Evolutionary conservation across 2,797 vertebrate species (phyloP), one percentile per base, ranked within the genome.

Genomic region (Merluccius polli): DNA sequence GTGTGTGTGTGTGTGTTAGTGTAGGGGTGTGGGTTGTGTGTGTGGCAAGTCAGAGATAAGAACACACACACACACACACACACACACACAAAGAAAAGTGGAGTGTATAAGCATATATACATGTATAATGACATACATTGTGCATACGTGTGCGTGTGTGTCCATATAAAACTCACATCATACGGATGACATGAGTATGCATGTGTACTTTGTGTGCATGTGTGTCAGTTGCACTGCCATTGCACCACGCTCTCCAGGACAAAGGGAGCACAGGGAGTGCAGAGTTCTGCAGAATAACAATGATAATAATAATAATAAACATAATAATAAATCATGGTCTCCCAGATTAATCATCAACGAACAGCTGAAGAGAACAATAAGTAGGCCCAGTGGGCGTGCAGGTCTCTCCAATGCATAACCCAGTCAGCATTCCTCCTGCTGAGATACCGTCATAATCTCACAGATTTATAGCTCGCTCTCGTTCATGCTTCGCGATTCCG

Each of bases 341-440:
- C 52, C 27, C 73, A 27, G 36, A 71, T 78, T 76, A 76, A 44
- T 24, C 59, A 65, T 12, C 59, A 27, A 24, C 59, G 59, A 27
- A 27, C 59, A 87, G 83, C 75, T 85, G 90, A 80, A 82, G 76
- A 78, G 81, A 90, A 86, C 83, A 87, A 88, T 83, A 30, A 65
- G 59, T 4, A 83, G 77, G 63, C 73, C 82, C 80, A 76, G 72
- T 83, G n/a, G n/a, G 83, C 80, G 81, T 75, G 71, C 79, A 81
- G 21, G 81, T 75, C 78, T 79, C 21, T 21, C 52, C 16, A 71
- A n/a, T 79, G 75, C 67, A 73, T 44, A 78, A 74, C 77, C 78
- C 78, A 82, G 59, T 81, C 73, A 73, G 80, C 81, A 78, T 74
- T 82, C 73, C 77, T 81, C 74, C 74, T 27, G 4, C 78, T 86